Evolutionary conservation across 2,888 invertebrate species (phyloP).

Genomic region (Hirtodrosophila histrioides): DNA sequence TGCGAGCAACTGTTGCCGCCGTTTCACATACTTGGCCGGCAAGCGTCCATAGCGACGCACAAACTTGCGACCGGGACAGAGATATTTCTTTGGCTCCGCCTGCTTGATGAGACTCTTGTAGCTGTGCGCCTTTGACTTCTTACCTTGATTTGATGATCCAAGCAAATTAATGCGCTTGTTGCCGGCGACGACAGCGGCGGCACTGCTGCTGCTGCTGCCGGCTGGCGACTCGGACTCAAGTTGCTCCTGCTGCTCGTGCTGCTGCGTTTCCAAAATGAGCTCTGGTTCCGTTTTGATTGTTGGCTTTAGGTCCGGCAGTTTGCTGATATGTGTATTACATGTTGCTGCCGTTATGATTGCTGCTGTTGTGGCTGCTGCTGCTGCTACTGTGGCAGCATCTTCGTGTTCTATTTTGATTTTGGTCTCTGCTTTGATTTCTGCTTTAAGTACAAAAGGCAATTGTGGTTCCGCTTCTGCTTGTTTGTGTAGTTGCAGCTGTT

Average conservation of each 20-base stretch:
- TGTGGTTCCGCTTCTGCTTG: constrained; percentile 49
- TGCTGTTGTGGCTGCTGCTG: constrained; percentile 19
- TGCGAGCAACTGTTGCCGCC: constrained; percentile 81
- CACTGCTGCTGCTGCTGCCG: constrained; percentile 4
- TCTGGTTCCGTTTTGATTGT: constrained; percentile 82
- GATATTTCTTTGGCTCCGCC: constrained; percentile 83
- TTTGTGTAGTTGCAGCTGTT: constrained; percentile 24
- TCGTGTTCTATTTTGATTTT: constrained; percentile 84
- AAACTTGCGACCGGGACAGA: constrained; percentile 82
- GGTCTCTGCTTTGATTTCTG: constrained; percentile 83
- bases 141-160: constrained; percentile 65
- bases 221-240: constrained; percentile 21
- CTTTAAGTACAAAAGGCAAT: constrained; percentile 79
- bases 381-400: constrained; percentile 31
- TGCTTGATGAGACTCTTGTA: constrained; percentile 84
- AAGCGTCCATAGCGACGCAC: constrained; percentile 80
- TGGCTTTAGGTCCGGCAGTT: constrained; percentile 78
- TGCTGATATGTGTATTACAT: constrained; percentile 65
- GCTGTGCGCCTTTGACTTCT: constrained; percentile 83
- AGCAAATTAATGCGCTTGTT: constrained; percentile 82
- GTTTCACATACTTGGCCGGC: constrained; percentile 69
- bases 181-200: constrained; percentile 6
- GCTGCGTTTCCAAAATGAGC: constrained; percentile 23
- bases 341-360: constrained; percentile 29
- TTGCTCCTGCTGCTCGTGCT: constrained; percentile 3